Evolutionary conservation across 92 coral and sea anemone species (phyloP).

Genomic region (Porites rus): DNA sequence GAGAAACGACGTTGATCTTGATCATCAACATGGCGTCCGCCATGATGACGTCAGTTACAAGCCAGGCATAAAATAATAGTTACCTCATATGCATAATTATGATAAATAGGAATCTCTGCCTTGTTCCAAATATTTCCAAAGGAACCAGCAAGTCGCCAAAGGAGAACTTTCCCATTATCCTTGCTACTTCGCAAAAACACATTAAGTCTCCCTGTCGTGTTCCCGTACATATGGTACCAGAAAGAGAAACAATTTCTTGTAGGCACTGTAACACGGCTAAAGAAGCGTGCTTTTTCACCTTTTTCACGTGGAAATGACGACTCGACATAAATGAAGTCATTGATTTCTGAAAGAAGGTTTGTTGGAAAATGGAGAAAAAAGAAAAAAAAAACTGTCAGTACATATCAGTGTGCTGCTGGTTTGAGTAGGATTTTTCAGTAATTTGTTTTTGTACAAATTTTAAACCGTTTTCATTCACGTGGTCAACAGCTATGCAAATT

Average conservation of each 20-base stretch:
- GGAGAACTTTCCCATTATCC: slow-evolving; percentile 34
- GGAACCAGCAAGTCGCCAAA: slow-evolving; percentile 84
- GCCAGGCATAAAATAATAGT: no score
- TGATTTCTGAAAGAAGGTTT: not conserved
- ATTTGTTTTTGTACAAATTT: no score
- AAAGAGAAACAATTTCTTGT: slow-evolving; percentile 69
- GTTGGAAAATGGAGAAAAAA: not conserved
- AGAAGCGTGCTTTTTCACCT: slow-evolving; percentile 42
- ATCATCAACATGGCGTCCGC: no score
- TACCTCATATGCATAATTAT: slow-evolving; percentile 32
- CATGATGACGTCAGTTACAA: no score
- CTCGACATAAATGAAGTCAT: slow-evolving; percentile 45
- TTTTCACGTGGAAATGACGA: slow-evolving; percentile 60
- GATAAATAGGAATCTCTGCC: slow-evolving; percentile 58
- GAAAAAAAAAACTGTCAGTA: no score
- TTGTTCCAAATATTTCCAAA: slow-evolving; percentile 58
- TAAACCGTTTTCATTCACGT: no score
- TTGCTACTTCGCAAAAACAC: slow-evolving; percentile 40
- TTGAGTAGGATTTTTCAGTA: no score
- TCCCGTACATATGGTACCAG: slow-evolving; percentile 73
- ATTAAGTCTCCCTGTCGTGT: slow-evolving; percentile 77
- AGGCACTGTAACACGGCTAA: slow-evolving; percentile 18
- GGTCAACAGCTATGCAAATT: no score
- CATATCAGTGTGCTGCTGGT: no score
- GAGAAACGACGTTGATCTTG: no score